Base-by-base conservation (phyloP, 2,888 invertebrate species). In the Drosophila sordidula region DNA sequence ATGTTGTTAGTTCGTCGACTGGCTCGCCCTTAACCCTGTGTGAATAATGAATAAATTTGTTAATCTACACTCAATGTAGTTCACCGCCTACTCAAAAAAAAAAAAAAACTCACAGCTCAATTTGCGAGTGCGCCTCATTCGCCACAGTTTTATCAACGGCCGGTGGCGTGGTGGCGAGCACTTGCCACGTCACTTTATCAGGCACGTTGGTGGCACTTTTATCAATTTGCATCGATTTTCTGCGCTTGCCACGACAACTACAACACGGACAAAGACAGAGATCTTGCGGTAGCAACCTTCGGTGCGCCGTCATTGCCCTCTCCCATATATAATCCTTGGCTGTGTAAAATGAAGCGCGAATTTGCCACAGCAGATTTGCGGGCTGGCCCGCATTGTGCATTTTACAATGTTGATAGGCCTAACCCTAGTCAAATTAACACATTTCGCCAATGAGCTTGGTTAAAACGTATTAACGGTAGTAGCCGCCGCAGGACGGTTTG, bases 221-320 rank as follows among this genome's bases (percentile, higher is more conserved):
- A 74, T 76, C 75, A 65, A 63, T 77, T 67, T 73, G 69, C 63
- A 92, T 92, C 90, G 92, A 91, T 92, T 92, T 92, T 87, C 78
- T 87, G 79, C 51, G 45, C 41, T 45, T 58, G 6, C 3, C 39
- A 38, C 36, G 49, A 45, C 55, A 57, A 44, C 41, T n/a, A 42
- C 58, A 66, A 79, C 90, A 81, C 58, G 70, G 78, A 63, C 87
- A 89, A 49, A 75, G 62, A 65, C 78, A 65, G 11, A 54, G 66
- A 70, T 70, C 56, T 51, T 46, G 63, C 47, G 71, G 49, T 42
- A 51, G 58, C 6, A 72, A 41, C 2, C 36, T 38, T 41, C 54
- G 44, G 6, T 42, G 47, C 8, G 47, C 59, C 34, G 50, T 38
- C 34, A 50, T 29, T 39, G 73, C 70, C 56, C 77, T 78, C 78